Evolutionary conservation across 1,140 invertebrate genomes (phyloP).

Genomic region (Macrobrachium nipponense): DNA sequence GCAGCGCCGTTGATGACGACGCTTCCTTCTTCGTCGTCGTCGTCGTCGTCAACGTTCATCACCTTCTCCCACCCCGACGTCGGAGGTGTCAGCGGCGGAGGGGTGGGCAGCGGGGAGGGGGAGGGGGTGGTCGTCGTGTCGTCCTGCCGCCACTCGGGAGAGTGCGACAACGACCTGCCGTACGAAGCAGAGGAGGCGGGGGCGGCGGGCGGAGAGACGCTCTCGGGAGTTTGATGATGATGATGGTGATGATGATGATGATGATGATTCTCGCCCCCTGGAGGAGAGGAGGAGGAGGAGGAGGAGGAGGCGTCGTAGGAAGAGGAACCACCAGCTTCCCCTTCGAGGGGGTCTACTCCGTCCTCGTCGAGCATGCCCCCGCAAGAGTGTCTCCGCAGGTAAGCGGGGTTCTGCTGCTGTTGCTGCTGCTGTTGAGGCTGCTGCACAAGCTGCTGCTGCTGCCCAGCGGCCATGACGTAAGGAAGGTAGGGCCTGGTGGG

Average conservation of each 20-base stretch:
- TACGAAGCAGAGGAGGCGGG: background rate
- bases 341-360: background rate
- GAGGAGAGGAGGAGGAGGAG: background rate
- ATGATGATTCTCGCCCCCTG: background rate
- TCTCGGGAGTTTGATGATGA: too few relatives aligned
- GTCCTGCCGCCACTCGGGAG: conserved; percentile 25
- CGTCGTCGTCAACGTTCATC: background rate
- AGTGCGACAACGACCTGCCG: conserved; percentile 32
- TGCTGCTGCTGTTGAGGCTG: background rate
- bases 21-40: background rate
- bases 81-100: background rate
- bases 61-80: conserved; percentile 11
- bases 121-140: background rate
- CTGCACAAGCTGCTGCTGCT: background rate
- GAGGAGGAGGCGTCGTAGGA: background rate
- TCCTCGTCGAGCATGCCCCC: conserved; percentile 44
- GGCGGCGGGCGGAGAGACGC: conserved; percentile 3
- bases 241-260: too few relatives aligned
- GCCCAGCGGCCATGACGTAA: conserved; percentile 38
- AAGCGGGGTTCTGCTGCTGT: background rate
- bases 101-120: conserved; percentile 8
- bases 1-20: background rate
- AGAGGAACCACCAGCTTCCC: too few relatives aligned
- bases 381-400: conserved; percentile 46
- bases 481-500: conserved; percentile 39